Evolutionary conservation across 30 jellyfish, hydroid and myxozoan species (phyloP).

Genomic region (Aurelia sp.): DNA sequence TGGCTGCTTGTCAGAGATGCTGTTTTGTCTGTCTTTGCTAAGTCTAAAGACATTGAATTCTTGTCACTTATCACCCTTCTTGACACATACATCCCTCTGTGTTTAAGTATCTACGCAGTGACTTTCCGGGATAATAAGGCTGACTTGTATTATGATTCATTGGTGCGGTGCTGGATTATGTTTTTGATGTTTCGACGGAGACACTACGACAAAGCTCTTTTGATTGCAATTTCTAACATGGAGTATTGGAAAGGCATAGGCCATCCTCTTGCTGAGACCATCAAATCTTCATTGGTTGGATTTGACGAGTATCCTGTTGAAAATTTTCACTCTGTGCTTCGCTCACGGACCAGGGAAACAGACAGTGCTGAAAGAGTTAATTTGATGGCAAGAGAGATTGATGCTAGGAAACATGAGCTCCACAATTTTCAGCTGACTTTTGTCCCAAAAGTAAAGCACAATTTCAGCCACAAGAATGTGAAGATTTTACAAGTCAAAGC

Average conservation of each 20-base stretch:
- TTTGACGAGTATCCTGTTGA: conserved; percentile 28
- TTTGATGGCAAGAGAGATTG: conserved; percentile 2
- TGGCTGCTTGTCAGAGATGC: conserved; percentile 3
- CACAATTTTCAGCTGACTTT: conserved; percentile 7
- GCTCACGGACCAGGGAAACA: conserved; percentile 15
- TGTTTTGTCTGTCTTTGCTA: conserved; percentile 12
- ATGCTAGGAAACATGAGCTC: neutral
- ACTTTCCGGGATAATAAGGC: neutral
- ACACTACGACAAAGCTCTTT: conserved; percentile 24
- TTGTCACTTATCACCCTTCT: conserved; percentile 3
- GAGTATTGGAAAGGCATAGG: conserved; percentile 24
- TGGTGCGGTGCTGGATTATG: conserved; percentile 28
- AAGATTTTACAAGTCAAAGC: conserved; percentile 5
- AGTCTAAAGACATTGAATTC: conserved; percentile 19
- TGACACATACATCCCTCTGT: conserved; percentile 15
- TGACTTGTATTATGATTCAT: conserved; percentile 4
- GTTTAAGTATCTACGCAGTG: conserved; percentile 9
- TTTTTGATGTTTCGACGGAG: conserved; percentile 7
- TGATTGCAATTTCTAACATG: conserved; percentile 8
- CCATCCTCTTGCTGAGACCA: conserved; percentile 8
- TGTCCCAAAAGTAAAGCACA: neutral
- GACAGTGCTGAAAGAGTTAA: conserved; percentile 6
- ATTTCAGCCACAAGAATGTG: conserved; percentile 10
- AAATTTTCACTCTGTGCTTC: conserved; percentile 11
- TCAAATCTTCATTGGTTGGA: neutral